phyloP scores from a whole-genome alignment of 2,888 invertebrate genomes.

The Disparrhopalites patrizii region DNA sequence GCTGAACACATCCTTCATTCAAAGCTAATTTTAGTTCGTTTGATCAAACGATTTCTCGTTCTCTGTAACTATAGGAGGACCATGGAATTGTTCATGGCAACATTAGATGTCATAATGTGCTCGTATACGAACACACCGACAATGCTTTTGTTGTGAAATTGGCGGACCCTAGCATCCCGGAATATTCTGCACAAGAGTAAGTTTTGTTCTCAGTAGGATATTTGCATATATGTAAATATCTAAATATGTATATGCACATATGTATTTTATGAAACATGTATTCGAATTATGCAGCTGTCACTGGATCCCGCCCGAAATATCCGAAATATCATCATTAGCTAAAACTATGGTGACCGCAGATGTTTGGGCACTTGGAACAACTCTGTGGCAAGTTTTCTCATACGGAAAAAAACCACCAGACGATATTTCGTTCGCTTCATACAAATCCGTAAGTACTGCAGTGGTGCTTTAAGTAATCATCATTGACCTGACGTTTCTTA shows the following conservation, averaged over 20 bases:
- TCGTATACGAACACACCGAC: conserved; percentile 70
- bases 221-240: not conserved
- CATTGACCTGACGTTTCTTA: not conserved
- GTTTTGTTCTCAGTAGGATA: not conserved
- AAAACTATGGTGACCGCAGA: conserved; percentile 69
- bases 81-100: conserved; percentile 78
- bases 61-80: conserved; percentile 59
- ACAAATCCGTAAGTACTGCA: conserved; percentile 51
- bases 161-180: conserved; percentile 73
- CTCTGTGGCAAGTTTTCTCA: conserved; percentile 87
- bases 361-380: conserved; percentile 88
- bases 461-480: not conserved
- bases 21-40: not conserved
- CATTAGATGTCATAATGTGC: conserved; percentile 74
- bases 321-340: conserved; percentile 64
- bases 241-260: not conserved
- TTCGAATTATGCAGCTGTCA: no score
- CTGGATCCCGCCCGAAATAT: conserved; percentile 85
- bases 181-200: conserved; percentile 65
- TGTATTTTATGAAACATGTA: conserved; percentile 29
- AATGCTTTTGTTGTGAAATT: conserved; percentile 71
- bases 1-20: not conserved
- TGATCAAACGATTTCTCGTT: not conserved
- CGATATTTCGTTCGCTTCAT: conserved; percentile 50
- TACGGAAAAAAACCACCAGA: conserved; percentile 60